Evolutionary conservation across 2,797 vertebrate species (phyloP).

Genomic region (Odontamblyopus rebecca): DNA sequence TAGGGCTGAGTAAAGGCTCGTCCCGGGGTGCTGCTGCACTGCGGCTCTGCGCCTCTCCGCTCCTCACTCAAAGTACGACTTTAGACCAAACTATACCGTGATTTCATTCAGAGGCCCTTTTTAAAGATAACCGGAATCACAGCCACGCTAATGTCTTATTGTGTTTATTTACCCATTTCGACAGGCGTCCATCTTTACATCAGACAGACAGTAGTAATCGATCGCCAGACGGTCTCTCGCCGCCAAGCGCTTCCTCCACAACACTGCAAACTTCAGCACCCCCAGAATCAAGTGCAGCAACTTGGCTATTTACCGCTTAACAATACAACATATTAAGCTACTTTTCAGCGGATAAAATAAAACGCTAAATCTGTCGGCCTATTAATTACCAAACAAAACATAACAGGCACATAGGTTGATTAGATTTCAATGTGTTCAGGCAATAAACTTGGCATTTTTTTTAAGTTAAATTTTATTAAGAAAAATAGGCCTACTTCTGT

Average conservation of each 20-base stretch:
- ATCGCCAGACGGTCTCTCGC: conserved; percentile 50
- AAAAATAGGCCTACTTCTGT: too few species aligned
- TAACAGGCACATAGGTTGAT: too few species aligned
- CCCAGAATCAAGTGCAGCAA: too few species aligned
- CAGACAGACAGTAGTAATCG: conserved; percentile 77
- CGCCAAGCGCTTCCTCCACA: conserved; percentile 23
- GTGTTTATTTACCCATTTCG: conserved; percentile 76
- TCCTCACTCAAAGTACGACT: not conserved
- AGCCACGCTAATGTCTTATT: conserved; percentile 35
- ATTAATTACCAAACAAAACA: too few species aligned
- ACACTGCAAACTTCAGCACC: conserved; percentile 3
- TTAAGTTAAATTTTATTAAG: not conserved
- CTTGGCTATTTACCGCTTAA: not conserved
- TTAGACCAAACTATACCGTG: not conserved
- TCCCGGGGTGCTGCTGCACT: conserved; percentile 58
- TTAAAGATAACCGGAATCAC: not conserved
- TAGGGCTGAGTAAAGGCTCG: conserved; percentile 28
- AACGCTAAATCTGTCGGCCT: not conserved
- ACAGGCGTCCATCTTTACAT: conserved; percentile 77
- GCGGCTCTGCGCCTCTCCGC: conserved; percentile 47
- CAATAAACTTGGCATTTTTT: not conserved
- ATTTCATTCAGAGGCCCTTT: fast-evolving
- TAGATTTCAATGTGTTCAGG: not conserved
- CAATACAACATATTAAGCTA: not conserved
- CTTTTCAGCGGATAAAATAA: not conserved